phyloP scores from a whole-genome alignment of 2,113 vertebrate genomes.

The Malaclemys terrapin region DNA sequence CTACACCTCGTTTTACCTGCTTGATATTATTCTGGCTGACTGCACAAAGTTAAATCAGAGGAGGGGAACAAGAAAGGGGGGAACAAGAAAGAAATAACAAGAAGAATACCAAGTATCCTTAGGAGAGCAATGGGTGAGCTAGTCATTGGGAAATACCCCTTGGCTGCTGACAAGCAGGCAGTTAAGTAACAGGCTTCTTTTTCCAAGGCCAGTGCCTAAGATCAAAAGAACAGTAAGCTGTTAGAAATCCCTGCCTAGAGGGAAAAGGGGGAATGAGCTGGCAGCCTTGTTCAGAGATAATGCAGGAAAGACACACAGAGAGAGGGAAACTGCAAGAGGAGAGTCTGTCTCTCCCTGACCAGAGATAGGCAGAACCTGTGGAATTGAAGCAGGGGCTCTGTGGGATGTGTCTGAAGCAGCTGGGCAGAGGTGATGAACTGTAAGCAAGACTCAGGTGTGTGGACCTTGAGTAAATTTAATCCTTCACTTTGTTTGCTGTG shows the following conservation, averaged over 20 bases:
- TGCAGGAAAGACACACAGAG: background rate
- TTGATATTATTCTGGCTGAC: constrained; percentile 1
- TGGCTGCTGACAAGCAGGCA: background rate
- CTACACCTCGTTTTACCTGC: background rate
- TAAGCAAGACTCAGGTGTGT: background rate
- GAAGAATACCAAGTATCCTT: background rate
- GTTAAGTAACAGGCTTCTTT: background rate
- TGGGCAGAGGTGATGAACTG: background rate
- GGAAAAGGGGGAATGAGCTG: background rate
- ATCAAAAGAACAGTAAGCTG: background rate
- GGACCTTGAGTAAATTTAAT: background rate
- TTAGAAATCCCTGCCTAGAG: background rate
- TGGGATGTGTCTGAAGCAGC: background rate
- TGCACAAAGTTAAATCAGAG: constrained; percentile 7
- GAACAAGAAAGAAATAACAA: background rate
- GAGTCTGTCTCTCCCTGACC: background rate
- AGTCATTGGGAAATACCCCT: constrained; percentile 18
- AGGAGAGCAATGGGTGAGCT: background rate
- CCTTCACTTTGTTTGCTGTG: background rate
- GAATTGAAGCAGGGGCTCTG: background rate
- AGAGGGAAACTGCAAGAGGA: background rate
- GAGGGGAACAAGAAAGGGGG: background rate
- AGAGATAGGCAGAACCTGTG: background rate
- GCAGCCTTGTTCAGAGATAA: background rate
- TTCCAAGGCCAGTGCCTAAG: background rate